Percentiles rank a stretch among this genome's conserved stretches.
phyloP scores from a whole-genome alignment of 2,888 invertebrate species.

The Thumatha senex region DNA sequence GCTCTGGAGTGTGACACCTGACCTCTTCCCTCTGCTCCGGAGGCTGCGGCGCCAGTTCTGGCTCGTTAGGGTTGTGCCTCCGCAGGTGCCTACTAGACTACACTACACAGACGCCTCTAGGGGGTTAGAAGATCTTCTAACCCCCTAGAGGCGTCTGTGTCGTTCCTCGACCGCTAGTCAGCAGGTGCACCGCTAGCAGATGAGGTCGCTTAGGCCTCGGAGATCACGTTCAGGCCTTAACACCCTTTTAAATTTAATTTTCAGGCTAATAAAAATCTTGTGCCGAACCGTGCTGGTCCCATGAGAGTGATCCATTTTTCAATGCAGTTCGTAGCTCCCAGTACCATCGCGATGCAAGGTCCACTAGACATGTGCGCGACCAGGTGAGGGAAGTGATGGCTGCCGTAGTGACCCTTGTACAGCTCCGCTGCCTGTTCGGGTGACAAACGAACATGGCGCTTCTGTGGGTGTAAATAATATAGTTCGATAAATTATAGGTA shows the following conservation, averaged over 20 bases:
- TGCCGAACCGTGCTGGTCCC: conserved; percentile 84
- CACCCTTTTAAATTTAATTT: too few relatives aligned
- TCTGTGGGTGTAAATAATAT: conserved; percentile 61
- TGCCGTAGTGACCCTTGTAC: conserved; percentile 89
- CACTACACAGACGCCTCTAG: too few relatives aligned
- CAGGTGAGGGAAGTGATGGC: conserved; percentile 89
- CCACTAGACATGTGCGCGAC: conserved; percentile 92
- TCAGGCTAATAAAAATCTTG: too few relatives aligned
- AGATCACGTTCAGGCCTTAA: too few relatives aligned
- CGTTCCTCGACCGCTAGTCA: too few relatives aligned
- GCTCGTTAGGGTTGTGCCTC: conserved; percentile 89
- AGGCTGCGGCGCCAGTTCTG: conserved; percentile 62
- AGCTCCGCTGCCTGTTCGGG: conserved; percentile 95
- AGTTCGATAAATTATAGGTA: too few relatives aligned
- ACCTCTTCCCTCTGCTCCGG: conserved; percentile 49
- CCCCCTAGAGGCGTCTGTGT: too few relatives aligned
- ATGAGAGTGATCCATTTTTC: conserved; percentile 88
- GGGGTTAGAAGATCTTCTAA: too few relatives aligned
- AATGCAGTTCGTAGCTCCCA: conserved; percentile 88
- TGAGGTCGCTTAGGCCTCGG: too few relatives aligned
- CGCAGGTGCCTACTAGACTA: too few relatives aligned
- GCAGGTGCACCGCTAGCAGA: too few relatives aligned
- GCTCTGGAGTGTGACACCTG: conserved; percentile 62
- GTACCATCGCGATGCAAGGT: conserved; percentile 87
- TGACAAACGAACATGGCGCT: conserved; percentile 87